Evolutionary conservation across 1,140 invertebrate species (phyloP), one percentile per base, ranked within the genome.

Genomic region (Meloidogyne floridensis): DNA sequence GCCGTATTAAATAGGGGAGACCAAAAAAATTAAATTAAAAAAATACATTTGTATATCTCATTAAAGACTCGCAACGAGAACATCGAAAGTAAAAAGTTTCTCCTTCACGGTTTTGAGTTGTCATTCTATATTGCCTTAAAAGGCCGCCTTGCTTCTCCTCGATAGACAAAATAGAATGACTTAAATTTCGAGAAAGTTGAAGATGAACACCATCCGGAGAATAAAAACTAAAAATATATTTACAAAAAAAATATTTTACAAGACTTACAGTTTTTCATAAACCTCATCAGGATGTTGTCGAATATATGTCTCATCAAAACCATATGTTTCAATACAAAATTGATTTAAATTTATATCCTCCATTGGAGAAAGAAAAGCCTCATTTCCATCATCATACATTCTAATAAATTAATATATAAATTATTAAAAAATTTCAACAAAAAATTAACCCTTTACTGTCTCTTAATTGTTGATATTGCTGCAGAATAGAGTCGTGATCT

Each of bases 51-150:
- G 81, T 84, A 42, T 83, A 72, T 51, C 69, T 82, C 81, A 83
- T 77, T 20, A 83, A 53, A 43, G 82, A 83, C 54, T 83, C 82
- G 82, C 82, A 83, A n/a, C 82, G 82, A 13, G 82, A 84, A 75
- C 82, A 83, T 42, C 82, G 83, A 75, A 83, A 83, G 65, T 83
- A 83, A 54, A 72, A 53, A n/a, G 82, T 84, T 43, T 83, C 82
- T 10, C 82, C 82, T 71, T 83, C 82, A 13, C 82, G 72, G 59
- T 72, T 84, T 43, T 83, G 82, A 15, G 82, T 83, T n/a, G 82
- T 83, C 82, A 83, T 83, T 32, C 82, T 70, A 59, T 83, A 83
- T 70, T 83, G 82, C n/a, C 82, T 79, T 6, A 83, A 9, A 47
- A 81, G 13, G 13, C 78, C 56, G 1, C 65, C 69, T 43, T 75